Evolutionary conservation across 2,797 vertebrate genomes (phyloP), one percentile per base, ranked within the genome.

Genomic region (Eurystomus glaucurus): DNA sequence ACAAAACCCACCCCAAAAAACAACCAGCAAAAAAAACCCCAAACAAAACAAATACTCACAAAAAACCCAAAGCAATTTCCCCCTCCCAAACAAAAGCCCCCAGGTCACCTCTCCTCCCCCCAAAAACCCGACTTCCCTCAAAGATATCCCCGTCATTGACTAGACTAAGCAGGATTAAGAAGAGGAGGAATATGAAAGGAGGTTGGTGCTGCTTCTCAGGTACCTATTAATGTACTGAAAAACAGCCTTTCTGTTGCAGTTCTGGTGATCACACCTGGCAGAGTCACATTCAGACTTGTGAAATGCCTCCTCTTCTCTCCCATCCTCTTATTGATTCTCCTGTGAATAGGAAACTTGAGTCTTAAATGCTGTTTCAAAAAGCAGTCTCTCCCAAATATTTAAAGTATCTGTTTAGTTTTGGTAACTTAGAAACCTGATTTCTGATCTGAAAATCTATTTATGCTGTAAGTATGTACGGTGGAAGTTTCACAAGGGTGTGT

Each of bases 361-460:
- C 64, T 61, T 74, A 66, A 26, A 26, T 50, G 22, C 20, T 60
- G 10, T 71, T 70, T 65, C 15, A 51, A 66, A 78, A 65, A 64
- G 6, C 33, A 87, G 11, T 22, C 8, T 79, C 18, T 65, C 46
- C 22, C 19, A 48, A 33, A 14, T 74, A 91, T 92, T 87, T 71
- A 35, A 72, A 82, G 33, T 29, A 14, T 45, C 46, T 70, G 22
- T 91, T 90, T 58, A 79, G 46, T 14, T 46, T 2, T 85, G 75
- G 62, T 69, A 76, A 48, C 8, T 57, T 78, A 25, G 29, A 85
- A 96, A 92, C 29, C 57, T 52, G 60, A 70, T 91, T 93, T 93
- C 75, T 92, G 58, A 51, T 50, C 58, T 68, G 81, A 51, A 95
- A 90, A 88, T 86, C 43, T 78, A 60, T 71, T 96, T 97, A 69